phyloP scores from a whole-genome alignment of 30 jellyfish, hydroid and myxozoan genomes.

The Aurelia sp. region DNA sequence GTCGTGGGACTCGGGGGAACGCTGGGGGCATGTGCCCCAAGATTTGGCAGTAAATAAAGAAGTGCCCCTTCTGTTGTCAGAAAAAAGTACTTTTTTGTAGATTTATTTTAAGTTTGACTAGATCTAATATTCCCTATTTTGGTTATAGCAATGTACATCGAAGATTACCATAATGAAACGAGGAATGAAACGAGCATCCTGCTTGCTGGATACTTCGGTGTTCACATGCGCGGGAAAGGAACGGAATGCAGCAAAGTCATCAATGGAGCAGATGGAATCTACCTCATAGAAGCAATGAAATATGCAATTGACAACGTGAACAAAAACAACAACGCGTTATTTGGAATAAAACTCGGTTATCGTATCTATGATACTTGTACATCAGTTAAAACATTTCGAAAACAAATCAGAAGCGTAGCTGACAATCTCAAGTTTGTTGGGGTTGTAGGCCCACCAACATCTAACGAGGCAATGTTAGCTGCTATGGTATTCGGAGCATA shows the following conservation, averaged over 20 bases:
- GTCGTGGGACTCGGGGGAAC: too few relatives aligned
- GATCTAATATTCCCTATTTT: too few relatives aligned
- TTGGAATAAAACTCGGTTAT: constrained; percentile 29
- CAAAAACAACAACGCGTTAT: constrained; percentile 5
- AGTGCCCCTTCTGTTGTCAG: too few relatives aligned
- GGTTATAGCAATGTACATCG: too few relatives aligned
- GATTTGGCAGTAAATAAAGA: too few relatives aligned
- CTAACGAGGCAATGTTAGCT: constrained; percentile 67
- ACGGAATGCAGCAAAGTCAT: constrained; percentile 39
- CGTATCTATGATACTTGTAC: constrained; percentile 65
- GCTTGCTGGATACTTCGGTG: constrained; percentile 69
- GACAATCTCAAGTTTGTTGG: background rate
- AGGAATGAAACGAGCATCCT: background rate
- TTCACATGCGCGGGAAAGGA: constrained; percentile 9
- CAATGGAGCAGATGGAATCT: constrained; percentile 39
- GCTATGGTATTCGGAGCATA: constrained; percentile 44
- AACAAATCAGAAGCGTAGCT: background rate
- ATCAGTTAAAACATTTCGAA: constrained; percentile 17
- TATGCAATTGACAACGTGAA: constrained; percentile 54
- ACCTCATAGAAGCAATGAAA: constrained; percentile 66
- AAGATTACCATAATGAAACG: too few relatives aligned
- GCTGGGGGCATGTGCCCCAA: too few relatives aligned
- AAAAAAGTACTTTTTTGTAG: too few relatives aligned
- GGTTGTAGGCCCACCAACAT: constrained; percentile 59
- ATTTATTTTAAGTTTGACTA: too few relatives aligned